phyloP scores from a whole-genome alignment of 2,797 vertebrate genomes.

The Florisuga fusca region DNA sequence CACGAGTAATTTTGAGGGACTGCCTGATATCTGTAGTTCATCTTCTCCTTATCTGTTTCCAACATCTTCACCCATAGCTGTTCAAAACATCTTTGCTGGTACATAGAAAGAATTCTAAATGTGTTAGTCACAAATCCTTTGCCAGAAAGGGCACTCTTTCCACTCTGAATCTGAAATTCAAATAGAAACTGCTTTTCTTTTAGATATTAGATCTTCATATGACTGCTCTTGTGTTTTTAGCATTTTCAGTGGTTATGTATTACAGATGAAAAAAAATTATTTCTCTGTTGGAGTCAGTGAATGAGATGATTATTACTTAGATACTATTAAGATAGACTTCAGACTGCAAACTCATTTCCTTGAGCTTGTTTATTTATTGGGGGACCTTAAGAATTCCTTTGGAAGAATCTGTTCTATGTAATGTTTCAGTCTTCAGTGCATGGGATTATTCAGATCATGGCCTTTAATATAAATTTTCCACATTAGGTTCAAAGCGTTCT shows the following conservation, averaged over 20 bases:
- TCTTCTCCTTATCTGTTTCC: neutral
- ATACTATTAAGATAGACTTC: neutral
- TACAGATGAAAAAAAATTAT: neutral
- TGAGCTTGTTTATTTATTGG: neutral
- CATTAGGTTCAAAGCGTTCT: conserved; percentile 94
- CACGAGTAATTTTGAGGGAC: neutral
- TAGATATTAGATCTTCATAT: neutral
- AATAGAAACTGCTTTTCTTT: neutral
- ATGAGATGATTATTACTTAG: neutral
- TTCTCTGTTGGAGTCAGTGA: neutral
- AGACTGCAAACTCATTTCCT: conserved; percentile 7
- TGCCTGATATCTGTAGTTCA: neutral
- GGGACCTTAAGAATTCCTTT: neutral
- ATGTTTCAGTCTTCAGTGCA: neutral
- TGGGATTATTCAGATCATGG: conserved; percentile 14
- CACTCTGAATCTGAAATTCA: neutral
- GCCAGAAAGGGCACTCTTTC: neutral
- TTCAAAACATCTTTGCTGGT: neutral
- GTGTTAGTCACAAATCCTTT: neutral
- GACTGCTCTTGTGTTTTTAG: neutral
- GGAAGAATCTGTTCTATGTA: neutral
- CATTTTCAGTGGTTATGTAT: neutral
- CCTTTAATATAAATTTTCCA: conserved; percentile 43
- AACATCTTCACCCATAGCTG: neutral
- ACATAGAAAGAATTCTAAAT: neutral